Base-by-base conservation (phyloP, 2,797 vertebrate species). In the Nyctalus aviator region DNA sequence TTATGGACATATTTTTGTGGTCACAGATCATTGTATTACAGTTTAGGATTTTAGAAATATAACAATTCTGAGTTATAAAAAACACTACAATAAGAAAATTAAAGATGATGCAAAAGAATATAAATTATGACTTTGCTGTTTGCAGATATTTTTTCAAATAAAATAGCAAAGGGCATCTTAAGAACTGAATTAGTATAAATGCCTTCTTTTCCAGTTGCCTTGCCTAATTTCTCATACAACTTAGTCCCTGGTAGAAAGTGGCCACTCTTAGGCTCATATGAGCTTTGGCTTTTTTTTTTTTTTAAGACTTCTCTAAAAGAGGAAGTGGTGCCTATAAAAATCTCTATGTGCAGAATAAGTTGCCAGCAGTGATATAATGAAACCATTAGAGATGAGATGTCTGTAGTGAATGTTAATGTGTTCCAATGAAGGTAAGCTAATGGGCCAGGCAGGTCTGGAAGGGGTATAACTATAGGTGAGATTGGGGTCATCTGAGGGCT, bases 51-150 rank as follows among this genome's bases (percentile, higher is more conserved):
- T 86, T 89, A 91, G n/a, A 83, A 57, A 48, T 79, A 62, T 44
- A 79, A 7, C 9, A n/a, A 3, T 72, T 37, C 72, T 53, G 9
- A 41, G 2, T 86, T 76, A 59, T 44, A 18, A 71, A 32, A 89
- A 50, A 64, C 27, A 78, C 21, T 92, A 71, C 27, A 18, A 78
- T 62, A 41, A 93, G 37, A 71, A 95, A 79, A 84, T 78, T 88
- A 15, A 83, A 91, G 18, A 35, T 79, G 15, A 57, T 76, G 15
- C 1, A 83, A 89, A 91, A 64, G 44, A 75, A 10, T 27, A 30
- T 57, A 79, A 27, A 35, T 35, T 64, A 14, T 88, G 48, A 57
- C 18, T 91, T 91, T 88, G 78, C n/a, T 88, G 32, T 84, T 90
- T 90, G 30, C 13, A 46, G 32, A 57, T 84, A n/a, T 73, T 76